Evolutionary conservation across 92 coral and sea anemone species (phyloP), one percentile per base, ranked within the genome.

Genomic region (Hydrozoanthus gracilis): DNA sequence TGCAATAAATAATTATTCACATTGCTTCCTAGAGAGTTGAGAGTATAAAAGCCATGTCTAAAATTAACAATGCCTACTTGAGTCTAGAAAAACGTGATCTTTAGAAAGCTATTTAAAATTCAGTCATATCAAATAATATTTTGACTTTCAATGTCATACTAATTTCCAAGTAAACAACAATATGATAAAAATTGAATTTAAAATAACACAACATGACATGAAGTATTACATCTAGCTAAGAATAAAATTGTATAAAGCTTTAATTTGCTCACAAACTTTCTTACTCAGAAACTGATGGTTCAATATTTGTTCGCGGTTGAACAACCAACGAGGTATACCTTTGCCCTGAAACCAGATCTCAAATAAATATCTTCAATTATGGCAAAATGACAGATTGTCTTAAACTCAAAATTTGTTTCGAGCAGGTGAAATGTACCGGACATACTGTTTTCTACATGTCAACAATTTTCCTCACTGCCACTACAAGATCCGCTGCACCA

Each of bases 351-450:
- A 52, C 20, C 44, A 73, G 12, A 47, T 46, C 6, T 51, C 82
- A 74, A 75, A 76, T 76, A 54, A 76, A 76, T 2, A 76, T 52
- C 46, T 27, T 20, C 82, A 52, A 76, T 76, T 49, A 6, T 4
- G 79, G 46, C 44, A 74, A 74, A 50, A 44, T 48, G 55, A 46
- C 50, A 13, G 77, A 44, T 39, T 71, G 27, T 72, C 27, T 47
- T 44, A 27, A 27, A 27, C 8, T 72, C 9, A 45, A 72, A 8
- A 18, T 13, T 54, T 54, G 67, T 54, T 54, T 76, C 44, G 65
- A 52, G 55, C 66, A 76, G 45, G 39, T 76, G 16, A 76, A 76
- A 14, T 17, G 15, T 15, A 35, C 47, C 35, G 16, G 45, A 51
- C 80, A n/a, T 16, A 14, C 71, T 76, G 10, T 16, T 17, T 27